These are phyloP conservation scores for Chrysolina oricalcia DNA, from an alignment of 2,888 invertebrate genomes.

Conservation along the genomic window DNA sequence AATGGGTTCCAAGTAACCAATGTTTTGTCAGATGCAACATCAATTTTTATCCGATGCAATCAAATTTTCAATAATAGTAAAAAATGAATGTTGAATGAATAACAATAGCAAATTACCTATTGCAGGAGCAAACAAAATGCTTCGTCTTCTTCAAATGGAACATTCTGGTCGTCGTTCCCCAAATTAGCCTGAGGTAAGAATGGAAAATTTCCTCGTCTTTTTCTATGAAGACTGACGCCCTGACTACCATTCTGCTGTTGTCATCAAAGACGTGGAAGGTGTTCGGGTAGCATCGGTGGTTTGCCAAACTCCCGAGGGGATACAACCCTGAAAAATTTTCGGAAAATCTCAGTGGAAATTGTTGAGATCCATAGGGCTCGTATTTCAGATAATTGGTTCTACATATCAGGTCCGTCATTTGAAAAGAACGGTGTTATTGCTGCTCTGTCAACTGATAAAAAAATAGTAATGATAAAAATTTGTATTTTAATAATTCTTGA, in stretches of 20 bases:
- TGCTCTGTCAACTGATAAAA: too few species aligned
- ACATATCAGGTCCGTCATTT: too few species aligned
- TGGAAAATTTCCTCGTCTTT: slow-evolving; percentile 79
- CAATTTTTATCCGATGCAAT: too few species aligned
- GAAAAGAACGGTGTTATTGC: too few species aligned
- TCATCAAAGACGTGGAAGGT: slow-evolving; percentile 77
- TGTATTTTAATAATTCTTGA: too few species aligned
- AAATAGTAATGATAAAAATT: too few species aligned
- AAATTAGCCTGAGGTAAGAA: slow-evolving; percentile 79
- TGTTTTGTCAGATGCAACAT: too few species aligned
- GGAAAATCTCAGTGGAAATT: not conserved
- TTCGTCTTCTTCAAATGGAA: slow-evolving; percentile 79
- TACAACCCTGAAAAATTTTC: slow-evolving; percentile 75
- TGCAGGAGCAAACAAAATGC: slow-evolving; percentile 80
- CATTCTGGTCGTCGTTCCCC: slow-evolving; percentile 80
- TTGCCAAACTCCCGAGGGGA: slow-evolving; percentile 80
- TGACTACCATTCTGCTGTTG: slow-evolving; percentile 76
- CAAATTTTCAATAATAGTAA: not conserved
- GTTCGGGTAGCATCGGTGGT: slow-evolving; percentile 82
- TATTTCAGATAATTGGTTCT: too few species aligned
- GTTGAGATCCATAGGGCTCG: too few species aligned
- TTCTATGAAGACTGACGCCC: slow-evolving; percentile 76
- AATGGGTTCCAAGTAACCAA: too few species aligned
- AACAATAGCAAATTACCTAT: slow-evolving; percentile 48
- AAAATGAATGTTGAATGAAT: not conserved